Base-by-base conservation (phyloP, 2,113 vertebrate genomes). In the rat (Rattus norvegicus) region DNA sequence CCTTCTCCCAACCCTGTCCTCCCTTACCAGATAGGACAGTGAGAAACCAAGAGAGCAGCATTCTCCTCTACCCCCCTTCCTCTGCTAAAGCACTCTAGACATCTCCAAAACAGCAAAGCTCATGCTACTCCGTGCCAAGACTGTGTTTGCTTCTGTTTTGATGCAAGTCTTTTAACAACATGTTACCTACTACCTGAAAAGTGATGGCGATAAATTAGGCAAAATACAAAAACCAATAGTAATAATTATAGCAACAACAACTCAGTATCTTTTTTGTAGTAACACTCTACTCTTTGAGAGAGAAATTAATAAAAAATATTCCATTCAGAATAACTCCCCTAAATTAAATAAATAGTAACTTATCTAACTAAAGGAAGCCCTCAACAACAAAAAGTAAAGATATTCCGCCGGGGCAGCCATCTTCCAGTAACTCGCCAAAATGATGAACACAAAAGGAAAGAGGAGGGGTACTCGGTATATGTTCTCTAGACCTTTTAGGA, bases 91-190 rank as follows among this genome's bases (percentile, higher is more conserved):
- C 56, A n/a, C 3, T 72, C 5, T 63, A 85, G 61, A 43, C 92
- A 95, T 97, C 96, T 69, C 88, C 97, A 97, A 97, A 91, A 87
- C 86, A 97, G 76, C 69, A 69, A 91, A 89, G 73, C 81, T 97
- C 76, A 56, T 10, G 90, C 84, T 43, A 73, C 67, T 43, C 84
- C 47, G n/a, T 88, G 93, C 88, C 94, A 93, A 85, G 85, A 88
- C 75, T 93, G 93, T 65, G 67, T 75, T 72, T 90, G 93, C 92
- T 80, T 75, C 52, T 70, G 70, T 90, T 96, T 81, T 47, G 92
- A 92, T 86, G 91, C 80, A 93, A 93, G 86, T 95, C 49, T 67
- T 94, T 96, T 84, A 52, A 85, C 96, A 93, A 92, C 67, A 54
- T 43, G 22, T 72, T 88, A 77, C 65, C n/a, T 39, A 19, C 24